Percentiles rank a stretch among this genome's conserved stretches.
phyloP scores from a whole-genome alignment of 2,113 vertebrate species.

The Montifringilla adamsi region DNA sequence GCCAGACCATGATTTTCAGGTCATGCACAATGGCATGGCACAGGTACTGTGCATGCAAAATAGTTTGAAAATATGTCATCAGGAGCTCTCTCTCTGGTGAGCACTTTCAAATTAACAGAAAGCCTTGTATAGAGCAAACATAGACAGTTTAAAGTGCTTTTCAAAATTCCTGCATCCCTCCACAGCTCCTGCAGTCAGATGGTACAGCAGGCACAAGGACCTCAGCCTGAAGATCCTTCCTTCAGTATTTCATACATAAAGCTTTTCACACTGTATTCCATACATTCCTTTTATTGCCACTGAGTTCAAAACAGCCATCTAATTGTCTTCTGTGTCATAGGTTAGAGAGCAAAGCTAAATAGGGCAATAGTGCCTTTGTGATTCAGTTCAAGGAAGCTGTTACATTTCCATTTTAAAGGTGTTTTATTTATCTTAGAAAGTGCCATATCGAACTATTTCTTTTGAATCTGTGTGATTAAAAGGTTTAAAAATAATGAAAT shows the following conservation, averaged over 20 bases:
- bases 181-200: not conserved
- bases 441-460: not conserved
- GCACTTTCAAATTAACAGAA: not conserved
- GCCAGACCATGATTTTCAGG: slow-evolving; percentile 27
- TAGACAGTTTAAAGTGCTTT: not conserved
- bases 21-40: slow-evolving; percentile 19
- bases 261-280: not conserved
- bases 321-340: not conserved
- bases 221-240: not conserved
- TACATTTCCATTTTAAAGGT: not conserved
- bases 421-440: not conserved
- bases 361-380: not conserved
- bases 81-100: not conserved
- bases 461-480: not conserved
- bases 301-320: not conserved
- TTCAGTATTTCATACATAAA: not conserved
- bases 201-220: not conserved
- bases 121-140: not conserved
- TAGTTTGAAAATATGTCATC: not conserved
- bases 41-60: not conserved
- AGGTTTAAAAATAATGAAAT: not conserved
- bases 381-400: not conserved
- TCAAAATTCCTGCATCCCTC: not conserved
- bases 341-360: not conserved
- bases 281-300: not conserved